These are phyloP conservation scores for Ageneiosus marmoratus DNA, from an alignment of 2,113 vertebrate genomes.

Conservation along the genomic window DNA sequence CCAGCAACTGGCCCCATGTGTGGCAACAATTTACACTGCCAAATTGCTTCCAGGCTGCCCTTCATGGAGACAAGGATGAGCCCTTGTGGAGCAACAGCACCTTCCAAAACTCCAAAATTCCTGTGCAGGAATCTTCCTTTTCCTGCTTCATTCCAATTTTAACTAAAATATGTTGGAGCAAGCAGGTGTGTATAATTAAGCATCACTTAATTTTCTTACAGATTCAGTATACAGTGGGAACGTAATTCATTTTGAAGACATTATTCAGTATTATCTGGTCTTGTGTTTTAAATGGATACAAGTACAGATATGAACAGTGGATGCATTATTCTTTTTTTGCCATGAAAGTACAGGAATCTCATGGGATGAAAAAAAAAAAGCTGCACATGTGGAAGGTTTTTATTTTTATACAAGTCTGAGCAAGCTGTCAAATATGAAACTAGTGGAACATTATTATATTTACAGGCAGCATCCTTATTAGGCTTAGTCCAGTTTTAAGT, in stretches of 20 bases:
- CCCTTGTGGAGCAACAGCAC: constrained; percentile 25
- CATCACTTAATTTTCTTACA: neutral
- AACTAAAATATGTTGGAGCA: neutral
- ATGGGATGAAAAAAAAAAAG: neutral
- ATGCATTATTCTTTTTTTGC: neutral
- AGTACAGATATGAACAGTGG: neutral
- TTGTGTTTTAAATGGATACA: neutral
- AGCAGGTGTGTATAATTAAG: neutral
- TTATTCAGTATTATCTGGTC: neutral
- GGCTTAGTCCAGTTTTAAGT: neutral
- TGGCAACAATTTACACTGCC: constrained; percentile 91
- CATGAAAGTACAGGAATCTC: neutral
- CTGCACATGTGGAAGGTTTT: neutral
- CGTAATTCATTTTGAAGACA: neutral
- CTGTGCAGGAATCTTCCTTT: neutral
- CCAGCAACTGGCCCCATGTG: constrained; percentile 82
- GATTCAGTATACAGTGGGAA: neutral
- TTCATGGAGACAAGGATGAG: constrained; percentile 41
- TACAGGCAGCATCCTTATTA: neutral
- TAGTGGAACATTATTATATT: neutral
- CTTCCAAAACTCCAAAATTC: neutral
- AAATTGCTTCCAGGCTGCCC: constrained; percentile 86
- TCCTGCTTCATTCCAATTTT: neutral
- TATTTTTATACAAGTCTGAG: neutral
- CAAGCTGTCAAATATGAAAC: neutral